Conservation (phyloP, 1,140 invertebrate genomes). For the Cydia strobilella region DNA sequence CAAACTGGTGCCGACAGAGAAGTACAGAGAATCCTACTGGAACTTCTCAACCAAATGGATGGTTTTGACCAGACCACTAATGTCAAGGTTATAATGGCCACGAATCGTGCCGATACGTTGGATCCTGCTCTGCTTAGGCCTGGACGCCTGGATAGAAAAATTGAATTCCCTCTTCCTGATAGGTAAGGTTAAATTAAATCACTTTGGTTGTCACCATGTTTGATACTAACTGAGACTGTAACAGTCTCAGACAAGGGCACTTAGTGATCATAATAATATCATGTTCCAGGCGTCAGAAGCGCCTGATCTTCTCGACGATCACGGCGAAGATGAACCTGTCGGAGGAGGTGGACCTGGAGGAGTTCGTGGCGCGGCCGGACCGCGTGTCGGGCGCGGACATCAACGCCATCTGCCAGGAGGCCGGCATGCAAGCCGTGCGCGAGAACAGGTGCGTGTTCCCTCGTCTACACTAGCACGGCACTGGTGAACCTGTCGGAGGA, state of each 20-base stretch:
- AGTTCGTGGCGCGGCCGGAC: slow-evolving; percentile 99
- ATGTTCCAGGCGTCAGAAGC: slow-evolving; percentile 91
- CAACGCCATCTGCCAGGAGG: slow-evolving; percentile 99
- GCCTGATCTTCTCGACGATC: slow-evolving; percentile 98
- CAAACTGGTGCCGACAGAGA: slow-evolving; percentile 99
- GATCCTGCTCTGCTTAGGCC: slow-evolving; percentile 98
- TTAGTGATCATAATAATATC: neutral
- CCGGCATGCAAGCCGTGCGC: slow-evolving; percentile 96
- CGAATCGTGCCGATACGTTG: slow-evolving; percentile 98
- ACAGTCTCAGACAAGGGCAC: too few relatives aligned
- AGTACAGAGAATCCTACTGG: slow-evolving; percentile 98
- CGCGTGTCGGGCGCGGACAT: slow-evolving; percentile 99
- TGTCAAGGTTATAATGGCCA: slow-evolving; percentile 99
- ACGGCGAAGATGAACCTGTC: slow-evolving; percentile 99
- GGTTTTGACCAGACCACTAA: slow-evolving; percentile 99
- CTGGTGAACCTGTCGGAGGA: too few relatives aligned
- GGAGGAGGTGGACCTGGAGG: slow-evolving; percentile 99
- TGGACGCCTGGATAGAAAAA: slow-evolving; percentile 98
- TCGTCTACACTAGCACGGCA: too few relatives aligned
- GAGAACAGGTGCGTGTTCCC: slow-evolving; percentile 87
- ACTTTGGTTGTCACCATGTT: too few relatives aligned
- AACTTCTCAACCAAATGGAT: slow-evolving; percentile 99
- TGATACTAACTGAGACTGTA: too few relatives aligned
- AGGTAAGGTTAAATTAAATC: slow-evolving; percentile 53
- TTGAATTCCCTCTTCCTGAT: slow-evolving; percentile 99